phyloP scores from a whole-genome alignment of 2,113 vertebrate species.

The Mustela lutreola region DNA sequence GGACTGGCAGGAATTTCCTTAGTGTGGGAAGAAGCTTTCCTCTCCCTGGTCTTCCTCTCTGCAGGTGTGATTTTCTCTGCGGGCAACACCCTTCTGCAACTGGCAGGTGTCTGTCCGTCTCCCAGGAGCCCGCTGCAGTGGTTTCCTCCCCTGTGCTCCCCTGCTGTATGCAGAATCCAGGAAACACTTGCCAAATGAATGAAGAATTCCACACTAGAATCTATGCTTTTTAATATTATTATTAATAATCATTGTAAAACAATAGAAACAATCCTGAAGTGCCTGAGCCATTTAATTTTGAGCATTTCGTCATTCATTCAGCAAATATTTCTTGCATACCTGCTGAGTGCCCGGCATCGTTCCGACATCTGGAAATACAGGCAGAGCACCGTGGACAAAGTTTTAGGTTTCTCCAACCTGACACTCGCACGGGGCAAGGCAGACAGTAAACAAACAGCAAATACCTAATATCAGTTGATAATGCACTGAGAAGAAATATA shows the following conservation, averaged over 20 bases:
- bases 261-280: neutral
- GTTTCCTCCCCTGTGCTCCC: neutral
- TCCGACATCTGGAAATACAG: neutral
- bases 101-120: neutral
- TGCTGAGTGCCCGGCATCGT: neutral
- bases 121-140: neutral
- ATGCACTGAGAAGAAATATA: neutral
- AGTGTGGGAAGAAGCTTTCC: neutral
- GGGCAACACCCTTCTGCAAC: neutral
- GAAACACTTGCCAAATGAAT: neutral
- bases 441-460: neutral
- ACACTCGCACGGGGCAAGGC: neutral
- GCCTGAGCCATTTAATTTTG: neutral
- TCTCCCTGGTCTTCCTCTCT: neutral
- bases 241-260: neutral
- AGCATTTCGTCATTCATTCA: slow-evolving; percentile 32
- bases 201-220: neutral
- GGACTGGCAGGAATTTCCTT: neutral
- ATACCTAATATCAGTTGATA: neutral
- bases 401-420: neutral
- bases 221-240: neutral
- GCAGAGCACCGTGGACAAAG: neutral
- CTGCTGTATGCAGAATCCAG: neutral
- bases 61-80: neutral
- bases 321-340: neutral